phyloP scores from a whole-genome alignment of 2,797 vertebrate genomes.

The Scomberomorus guttatus region DNA sequence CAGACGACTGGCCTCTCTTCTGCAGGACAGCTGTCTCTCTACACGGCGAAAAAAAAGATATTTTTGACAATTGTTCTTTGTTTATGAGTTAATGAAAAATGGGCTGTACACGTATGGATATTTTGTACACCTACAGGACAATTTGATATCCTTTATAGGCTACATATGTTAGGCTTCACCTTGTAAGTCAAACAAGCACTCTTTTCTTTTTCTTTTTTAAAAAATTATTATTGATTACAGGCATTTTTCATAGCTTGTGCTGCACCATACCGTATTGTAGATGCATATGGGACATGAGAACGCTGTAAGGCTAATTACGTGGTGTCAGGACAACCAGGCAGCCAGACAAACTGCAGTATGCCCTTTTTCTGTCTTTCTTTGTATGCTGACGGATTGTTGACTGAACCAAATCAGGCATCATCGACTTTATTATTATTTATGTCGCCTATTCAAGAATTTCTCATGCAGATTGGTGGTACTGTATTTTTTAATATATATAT shows the following conservation, averaged over 20 bases:
- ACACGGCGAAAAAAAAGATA: constrained; percentile 54
- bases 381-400: constrained; percentile 53
- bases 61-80: constrained; percentile 65
- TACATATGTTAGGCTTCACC: constrained; percentile 53
- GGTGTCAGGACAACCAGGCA: constrained; percentile 36
- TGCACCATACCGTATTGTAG: constrained; percentile 11
- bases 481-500: constrained; percentile 40
- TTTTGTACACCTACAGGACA: constrained; percentile 64
- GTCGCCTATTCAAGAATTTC: constrained; percentile 33
- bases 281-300: constrained; percentile 34
- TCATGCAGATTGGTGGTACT: constrained; percentile 48
- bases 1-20: constrained; percentile 73
- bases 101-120: constrained; percentile 65
- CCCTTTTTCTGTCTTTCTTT: constrained; percentile 20
- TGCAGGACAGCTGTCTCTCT: constrained; percentile 73
- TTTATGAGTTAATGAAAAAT: constrained; percentile 47
- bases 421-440: constrained; percentile 26
- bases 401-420: constrained; percentile 54
- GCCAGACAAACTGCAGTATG: constrained; percentile 31
- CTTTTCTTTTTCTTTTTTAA: constrained; percentile 7
- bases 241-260: constrained; percentile 28
- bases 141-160: constrained; percentile 57
- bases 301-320: constrained; percentile 32
- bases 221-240: background rate
- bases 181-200: constrained; percentile 74